Evolutionary conservation across 2,888 invertebrate species (phyloP).

Genomic region (Diploptera punctata): DNA sequence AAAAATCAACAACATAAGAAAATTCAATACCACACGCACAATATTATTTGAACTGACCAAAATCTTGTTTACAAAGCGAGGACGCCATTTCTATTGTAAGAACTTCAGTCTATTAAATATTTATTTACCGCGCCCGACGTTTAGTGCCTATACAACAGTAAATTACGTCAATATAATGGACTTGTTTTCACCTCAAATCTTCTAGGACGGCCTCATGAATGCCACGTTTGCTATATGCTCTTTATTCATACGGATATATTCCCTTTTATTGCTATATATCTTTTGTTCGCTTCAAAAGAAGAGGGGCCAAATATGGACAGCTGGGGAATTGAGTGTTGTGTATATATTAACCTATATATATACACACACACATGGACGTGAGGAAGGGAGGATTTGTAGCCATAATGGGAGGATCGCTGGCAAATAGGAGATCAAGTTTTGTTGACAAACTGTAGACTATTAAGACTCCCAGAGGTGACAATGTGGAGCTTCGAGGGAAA

Average conservation of each 20-base stretch:
- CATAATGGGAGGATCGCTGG: conserved; percentile 23
- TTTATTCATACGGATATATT: background rate
- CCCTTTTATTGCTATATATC: background rate
- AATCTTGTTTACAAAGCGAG: background rate
- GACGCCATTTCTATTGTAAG: conserved; percentile 9
- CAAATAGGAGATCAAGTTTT: conserved; percentile 17
- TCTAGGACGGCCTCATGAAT: conserved; percentile 25
- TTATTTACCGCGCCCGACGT: conserved; percentile 34
- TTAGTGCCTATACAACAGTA: conserved; percentile 35
- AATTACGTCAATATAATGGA: conserved; percentile 40
- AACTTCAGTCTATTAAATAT: conserved; percentile 36
- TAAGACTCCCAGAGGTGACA: background rate
- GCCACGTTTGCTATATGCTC: background rate
- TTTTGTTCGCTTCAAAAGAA: background rate
- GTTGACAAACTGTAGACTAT: conserved; percentile 26
- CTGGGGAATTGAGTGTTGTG: conserved; percentile 12
- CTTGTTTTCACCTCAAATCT: conserved; percentile 41
- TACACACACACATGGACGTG: background rate
- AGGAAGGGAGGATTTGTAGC: background rate
- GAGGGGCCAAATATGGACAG: conserved; percentile 5
- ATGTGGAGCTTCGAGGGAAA: too few relatives aligned
- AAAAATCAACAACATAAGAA: too few relatives aligned
- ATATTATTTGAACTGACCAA: background rate
- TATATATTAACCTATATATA: background rate
- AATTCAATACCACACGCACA: background rate